A percentile compares a stretch with the other conserved stretches of the same genome.
These are phyloP conservation scores for Chaenocephalus aceratus DNA, from an alignment of 2,113 vertebrate species.

Conservation along the genomic window DNA sequence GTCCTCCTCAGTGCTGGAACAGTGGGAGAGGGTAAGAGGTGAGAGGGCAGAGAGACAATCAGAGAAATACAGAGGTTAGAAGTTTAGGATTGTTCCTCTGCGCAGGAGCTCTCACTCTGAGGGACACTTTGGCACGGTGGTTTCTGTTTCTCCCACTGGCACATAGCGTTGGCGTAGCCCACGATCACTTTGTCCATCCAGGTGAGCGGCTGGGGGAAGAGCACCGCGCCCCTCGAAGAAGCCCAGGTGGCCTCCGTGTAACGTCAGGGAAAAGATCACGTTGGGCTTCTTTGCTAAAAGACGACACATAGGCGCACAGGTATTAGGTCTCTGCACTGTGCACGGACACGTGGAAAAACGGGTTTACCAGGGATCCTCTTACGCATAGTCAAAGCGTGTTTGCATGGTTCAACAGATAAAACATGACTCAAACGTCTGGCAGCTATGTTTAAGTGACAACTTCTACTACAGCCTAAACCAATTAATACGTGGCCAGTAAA, in stretches of 20 bases:
- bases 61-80: conserved; percentile 10
- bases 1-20: conserved; percentile 63
- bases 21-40: conserved; percentile 16
- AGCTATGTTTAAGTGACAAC: not conserved
- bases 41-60: not conserved
- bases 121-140: conserved; percentile 88
- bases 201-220: conserved; percentile 96
- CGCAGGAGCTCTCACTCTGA: conserved; percentile 70
- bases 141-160: conserved; percentile 97
- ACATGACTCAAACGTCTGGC: conserved; percentile 8
- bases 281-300: conserved; percentile 92
- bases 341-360: not conserved
- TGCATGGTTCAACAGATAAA: conserved; percentile 48
- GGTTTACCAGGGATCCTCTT: not conserved
- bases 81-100: conserved; percentile 71
- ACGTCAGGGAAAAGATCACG: conserved; percentile 93
- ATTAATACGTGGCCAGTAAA: not conserved
- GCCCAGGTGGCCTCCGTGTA: conserved; percentile 97
- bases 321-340: conserved; percentile 7
- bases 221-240: conserved; percentile 99
- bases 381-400: conserved; percentile 24
- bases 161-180: conserved; percentile 93
- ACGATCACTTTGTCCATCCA: conserved; percentile 99
- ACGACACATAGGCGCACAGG: conserved; percentile 27
- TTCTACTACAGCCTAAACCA: not conserved